These are phyloP conservation scores for Callospermophilus lateralis DNA, from an alignment of 2,113 vertebrate species.

Conservation along the genomic window DNA sequence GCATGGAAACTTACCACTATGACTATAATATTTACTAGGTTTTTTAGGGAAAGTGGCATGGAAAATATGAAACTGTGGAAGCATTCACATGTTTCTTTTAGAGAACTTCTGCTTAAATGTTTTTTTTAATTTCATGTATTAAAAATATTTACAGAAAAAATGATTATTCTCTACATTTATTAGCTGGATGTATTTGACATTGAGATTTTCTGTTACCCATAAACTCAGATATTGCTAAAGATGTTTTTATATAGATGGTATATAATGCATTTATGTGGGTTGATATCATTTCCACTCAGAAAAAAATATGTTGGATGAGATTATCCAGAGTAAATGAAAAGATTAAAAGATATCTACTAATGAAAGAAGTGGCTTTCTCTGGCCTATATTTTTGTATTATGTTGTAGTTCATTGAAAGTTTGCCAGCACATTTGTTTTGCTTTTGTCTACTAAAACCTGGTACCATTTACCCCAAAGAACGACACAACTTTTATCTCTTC, in stretches of 20 bases:
- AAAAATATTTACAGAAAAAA: neutral
- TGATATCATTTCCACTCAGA: neutral
- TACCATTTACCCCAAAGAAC: neutral
- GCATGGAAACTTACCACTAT: neutral
- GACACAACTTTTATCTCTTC: neutral
- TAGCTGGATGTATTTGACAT: neutral
- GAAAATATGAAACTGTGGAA: neutral
- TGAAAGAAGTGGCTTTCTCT: neutral
- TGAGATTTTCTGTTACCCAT: neutral
- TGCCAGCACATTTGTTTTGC: neutral
- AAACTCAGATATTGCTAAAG: neutral
- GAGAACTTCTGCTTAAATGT: neutral
- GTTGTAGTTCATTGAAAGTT: neutral
- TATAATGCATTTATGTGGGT: neutral
- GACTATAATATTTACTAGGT: neutral
- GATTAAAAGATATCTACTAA: constrained; percentile 24
- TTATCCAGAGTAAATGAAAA: constrained; percentile 28
- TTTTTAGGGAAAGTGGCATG: neutral
- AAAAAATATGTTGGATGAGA: neutral
- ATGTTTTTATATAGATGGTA: neutral
- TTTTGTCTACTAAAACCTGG: neutral
- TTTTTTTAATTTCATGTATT: neutral
- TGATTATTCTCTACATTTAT: neutral
- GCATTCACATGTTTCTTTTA: neutral
- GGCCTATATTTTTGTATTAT: neutral